A percentile compares a stretch with the other conserved stretches of the same genome.
Conservation (phyloP, 2,888 invertebrate genomes). For the Kryphioiulus occultus region DNA sequence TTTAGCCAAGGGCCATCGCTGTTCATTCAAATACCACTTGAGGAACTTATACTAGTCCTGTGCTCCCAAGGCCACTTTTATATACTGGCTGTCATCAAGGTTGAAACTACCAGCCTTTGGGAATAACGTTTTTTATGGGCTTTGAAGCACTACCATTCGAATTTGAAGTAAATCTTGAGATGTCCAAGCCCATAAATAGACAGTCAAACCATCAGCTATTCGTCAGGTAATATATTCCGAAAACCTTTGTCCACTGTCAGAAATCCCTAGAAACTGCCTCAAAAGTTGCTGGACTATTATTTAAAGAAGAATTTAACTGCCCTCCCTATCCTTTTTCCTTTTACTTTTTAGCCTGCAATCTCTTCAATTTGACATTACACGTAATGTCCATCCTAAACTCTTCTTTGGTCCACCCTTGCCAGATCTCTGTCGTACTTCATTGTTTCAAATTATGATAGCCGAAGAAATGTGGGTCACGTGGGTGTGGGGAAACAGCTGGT, state of each 20-base stretch:
- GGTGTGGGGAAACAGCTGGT: conserved; percentile 5
- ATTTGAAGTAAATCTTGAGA: background rate
- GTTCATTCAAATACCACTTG: background rate
- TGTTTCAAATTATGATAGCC: background rate
- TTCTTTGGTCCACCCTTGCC: no score
- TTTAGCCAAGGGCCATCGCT: no score
- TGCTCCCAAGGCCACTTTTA: background rate
- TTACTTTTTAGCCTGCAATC: background rate
- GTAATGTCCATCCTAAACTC: background rate
- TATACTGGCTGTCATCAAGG: background rate
- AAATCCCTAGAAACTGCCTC: background rate
- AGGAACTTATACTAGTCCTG: background rate
- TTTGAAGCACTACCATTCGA: background rate
- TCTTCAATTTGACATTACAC: background rate
- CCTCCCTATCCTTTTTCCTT: background rate
- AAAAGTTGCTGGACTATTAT: background rate
- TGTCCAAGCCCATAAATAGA: background rate
- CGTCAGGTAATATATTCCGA: background rate
- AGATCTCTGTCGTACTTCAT: background rate
- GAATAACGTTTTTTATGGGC: background rate
- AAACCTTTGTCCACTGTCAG: background rate
- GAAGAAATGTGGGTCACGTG: background rate
- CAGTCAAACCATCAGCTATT: background rate
- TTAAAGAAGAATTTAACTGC: background rate
- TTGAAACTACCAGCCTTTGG: background rate